These are phyloP conservation scores for Chelonus insularis DNA, from an alignment of 1,140 invertebrate species.

Conservation along the genomic window DNA sequence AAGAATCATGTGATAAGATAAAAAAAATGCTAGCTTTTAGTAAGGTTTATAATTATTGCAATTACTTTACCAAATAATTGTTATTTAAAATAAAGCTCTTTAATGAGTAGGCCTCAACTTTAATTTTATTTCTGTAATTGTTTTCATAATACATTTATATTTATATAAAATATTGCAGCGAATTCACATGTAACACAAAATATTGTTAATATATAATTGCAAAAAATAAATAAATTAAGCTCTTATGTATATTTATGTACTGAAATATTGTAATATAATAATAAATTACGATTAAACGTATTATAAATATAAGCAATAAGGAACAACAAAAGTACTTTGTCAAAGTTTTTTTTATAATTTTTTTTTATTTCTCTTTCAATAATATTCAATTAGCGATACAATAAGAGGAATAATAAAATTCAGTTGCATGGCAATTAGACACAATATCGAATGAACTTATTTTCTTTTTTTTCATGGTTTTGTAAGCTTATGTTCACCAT, in stretches of 20 bases:
- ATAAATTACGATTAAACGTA: no score
- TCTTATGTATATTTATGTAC: slow-evolving; percentile 58
- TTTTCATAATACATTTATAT: not conserved
- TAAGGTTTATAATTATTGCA: no score
- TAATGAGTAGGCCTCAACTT: slow-evolving; percentile 4
- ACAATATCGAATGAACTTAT: not conserved
- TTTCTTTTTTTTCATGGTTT: not conserved
- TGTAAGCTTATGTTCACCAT: not conserved
- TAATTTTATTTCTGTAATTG: slow-evolving; percentile 10
- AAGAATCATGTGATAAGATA: slow-evolving; percentile 26
- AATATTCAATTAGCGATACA: slow-evolving; percentile 9
- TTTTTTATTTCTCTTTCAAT: slow-evolving; percentile 6
- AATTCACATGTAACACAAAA: slow-evolving; percentile 32
- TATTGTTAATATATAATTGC: slow-evolving; percentile 39
- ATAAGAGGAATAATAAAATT: slow-evolving; percentile 16
- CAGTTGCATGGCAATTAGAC: slow-evolving; percentile 13
- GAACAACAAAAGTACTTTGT: no score
- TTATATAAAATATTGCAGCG: slow-evolving; percentile 22
- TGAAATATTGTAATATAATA: slow-evolving; percentile 56
- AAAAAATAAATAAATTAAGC: slow-evolving; percentile 40
- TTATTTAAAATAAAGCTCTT: slow-evolving; percentile 14
- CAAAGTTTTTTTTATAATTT: no score
- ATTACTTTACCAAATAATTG: slow-evolving; percentile 24
- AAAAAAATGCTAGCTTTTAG: slow-evolving; percentile 13
- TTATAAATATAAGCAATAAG: no score